Evolutionary conservation across 2,113 vertebrate genomes (phyloP), one percentile per base, ranked within the genome.

Genomic region (Entelurus aequoreus): DNA sequence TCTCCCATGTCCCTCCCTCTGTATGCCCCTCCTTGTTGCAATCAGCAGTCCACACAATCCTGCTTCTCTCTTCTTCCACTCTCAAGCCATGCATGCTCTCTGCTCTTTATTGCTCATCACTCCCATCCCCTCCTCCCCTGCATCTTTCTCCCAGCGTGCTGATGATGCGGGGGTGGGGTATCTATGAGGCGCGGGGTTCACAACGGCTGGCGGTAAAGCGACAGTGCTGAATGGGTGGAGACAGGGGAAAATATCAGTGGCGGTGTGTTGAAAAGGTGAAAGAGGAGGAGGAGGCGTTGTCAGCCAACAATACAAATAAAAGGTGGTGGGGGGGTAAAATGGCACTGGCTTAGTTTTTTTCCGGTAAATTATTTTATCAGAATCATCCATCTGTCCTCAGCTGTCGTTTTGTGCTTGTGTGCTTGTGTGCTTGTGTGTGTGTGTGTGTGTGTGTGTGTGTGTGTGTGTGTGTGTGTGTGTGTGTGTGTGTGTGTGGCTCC

Each of bases 51-150:
- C 70, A 70, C 73, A 73, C 63, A 65, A 66, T 66, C 58, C 55
- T 21, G 54, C 5, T 58, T 53, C 42, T 62, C 61, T 60, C 65
- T 59, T 46, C 73, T 74, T 66, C 76, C 70, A 71, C 74, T 76
- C 70, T 82, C 78, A 74, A 73, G 77, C 58, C 71, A 71, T 74
- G 60, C 75, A 75, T 69, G 66, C 76, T 85, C 74, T 68, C 72
- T 69, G 78, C 72, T 84, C 73, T 82, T 84, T 86, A 86, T 81
- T 70, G 77, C 86, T 83, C 82, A 68, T 78, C 74, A 64, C 78
- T 72, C 67, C 67, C 28, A 49, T 72, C 63, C 74, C 63, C 70
- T 61, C 63, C 64, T 79, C 83, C 78, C 73, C 71, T 77, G 74
- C 71, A 66, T 74, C 67, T 60, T 72, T 65, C 82, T 73, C 61